Evolutionary conservation across 2,797 vertebrate species (phyloP).

Genomic region (Malurus leucopterus): DNA sequence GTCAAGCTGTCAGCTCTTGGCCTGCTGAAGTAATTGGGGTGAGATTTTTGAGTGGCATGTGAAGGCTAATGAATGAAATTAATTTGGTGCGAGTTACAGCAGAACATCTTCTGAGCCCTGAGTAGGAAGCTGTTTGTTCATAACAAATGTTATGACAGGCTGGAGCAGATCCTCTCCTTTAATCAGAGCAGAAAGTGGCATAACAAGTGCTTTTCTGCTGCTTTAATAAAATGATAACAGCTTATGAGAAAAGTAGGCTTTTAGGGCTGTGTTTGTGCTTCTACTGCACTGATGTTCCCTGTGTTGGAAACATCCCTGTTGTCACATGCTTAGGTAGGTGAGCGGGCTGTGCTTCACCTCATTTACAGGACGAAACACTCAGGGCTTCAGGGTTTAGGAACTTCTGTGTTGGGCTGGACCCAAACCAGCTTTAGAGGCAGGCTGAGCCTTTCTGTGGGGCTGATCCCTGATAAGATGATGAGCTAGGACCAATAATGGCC

Average conservation of each 20-base stretch:
- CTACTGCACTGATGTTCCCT: not conserved
- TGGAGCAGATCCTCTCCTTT: constrained; percentile 29
- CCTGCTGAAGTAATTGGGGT: not conserved
- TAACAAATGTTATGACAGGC: constrained; percentile 42
- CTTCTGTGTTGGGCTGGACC: not conserved
- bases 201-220: constrained; percentile 18
- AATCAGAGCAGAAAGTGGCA: constrained; percentile 20
- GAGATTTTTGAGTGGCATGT: not conserved
- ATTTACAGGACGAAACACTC: not conserved
- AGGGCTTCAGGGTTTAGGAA: not conserved
- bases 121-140: constrained; percentile 27
- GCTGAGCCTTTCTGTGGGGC: not conserved
- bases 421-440: not conserved
- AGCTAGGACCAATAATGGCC: not conserved
- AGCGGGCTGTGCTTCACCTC: not conserved
- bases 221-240: constrained; percentile 16
- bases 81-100: not conserved
- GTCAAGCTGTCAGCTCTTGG: not conserved
- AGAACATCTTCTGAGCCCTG: not conserved
- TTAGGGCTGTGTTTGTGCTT: constrained; percentile 5
- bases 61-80: constrained; percentile 30
- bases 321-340: not conserved
- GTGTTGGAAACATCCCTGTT: not conserved
- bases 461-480: not conserved
- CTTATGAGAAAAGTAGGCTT: constrained; percentile 17